Evolutionary conservation across 2,888 invertebrate genomes (phyloP).

Genomic region (Rhagonycha lutea): DNA sequence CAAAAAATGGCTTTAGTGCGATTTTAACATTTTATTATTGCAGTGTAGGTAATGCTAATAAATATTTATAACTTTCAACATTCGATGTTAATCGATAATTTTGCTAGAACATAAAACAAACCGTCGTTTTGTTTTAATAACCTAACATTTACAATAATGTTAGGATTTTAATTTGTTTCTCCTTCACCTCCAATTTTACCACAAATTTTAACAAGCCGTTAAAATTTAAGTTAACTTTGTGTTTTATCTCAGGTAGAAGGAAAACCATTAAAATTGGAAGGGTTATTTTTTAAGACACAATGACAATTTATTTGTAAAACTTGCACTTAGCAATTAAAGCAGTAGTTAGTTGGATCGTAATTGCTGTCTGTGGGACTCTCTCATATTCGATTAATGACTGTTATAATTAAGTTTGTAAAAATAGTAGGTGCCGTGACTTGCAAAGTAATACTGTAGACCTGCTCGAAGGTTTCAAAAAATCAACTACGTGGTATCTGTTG

Average conservation of each 20-base stretch:
- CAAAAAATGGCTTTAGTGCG: too few relatives aligned
- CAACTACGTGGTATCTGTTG: constrained; percentile 24
- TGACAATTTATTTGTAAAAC: background rate
- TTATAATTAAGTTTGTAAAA: constrained; percentile 31
- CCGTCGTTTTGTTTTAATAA: too few relatives aligned
- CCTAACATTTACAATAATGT: too few relatives aligned
- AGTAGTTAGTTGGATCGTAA: constrained; percentile 26
- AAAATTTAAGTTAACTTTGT: background rate
- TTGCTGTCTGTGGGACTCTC: constrained; percentile 27
- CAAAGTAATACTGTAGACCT: constrained; percentile 29
- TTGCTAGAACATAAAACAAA: background rate
- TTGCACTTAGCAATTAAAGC: constrained; percentile 20
- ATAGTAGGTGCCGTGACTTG: constrained; percentile 30
- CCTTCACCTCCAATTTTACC: too few relatives aligned
- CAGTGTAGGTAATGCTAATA: too few relatives aligned
- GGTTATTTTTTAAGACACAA: background rate
- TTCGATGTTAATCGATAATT: too few relatives aligned
- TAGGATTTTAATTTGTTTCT: too few relatives aligned
- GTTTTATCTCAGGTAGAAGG: background rate
- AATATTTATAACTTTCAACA: too few relatives aligned
- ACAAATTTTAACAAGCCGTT: too few relatives aligned
- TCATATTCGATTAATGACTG: constrained; percentile 31
- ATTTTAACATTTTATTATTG: too few relatives aligned
- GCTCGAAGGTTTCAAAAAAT: constrained; percentile 24
- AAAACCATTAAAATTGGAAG: background rate